phyloP scores from a whole-genome alignment of 2,797 vertebrate genomes.

The Allobates femoralis region DNA sequence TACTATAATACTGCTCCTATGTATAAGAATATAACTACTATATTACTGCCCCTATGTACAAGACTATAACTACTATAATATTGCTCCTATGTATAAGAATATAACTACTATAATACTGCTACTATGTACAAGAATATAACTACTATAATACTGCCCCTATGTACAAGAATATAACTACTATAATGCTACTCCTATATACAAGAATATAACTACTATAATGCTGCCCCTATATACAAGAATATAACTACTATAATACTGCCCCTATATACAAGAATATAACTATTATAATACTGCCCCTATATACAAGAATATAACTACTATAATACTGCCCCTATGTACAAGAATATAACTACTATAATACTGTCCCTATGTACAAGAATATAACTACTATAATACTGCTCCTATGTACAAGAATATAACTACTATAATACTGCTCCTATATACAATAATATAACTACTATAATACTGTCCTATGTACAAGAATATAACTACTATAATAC shows the following conservation, averaged over 20 bases:
- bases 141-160: too few relatives aligned
- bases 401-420: slow-evolving; percentile 8
- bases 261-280: too few relatives aligned
- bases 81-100: too few relatives aligned
- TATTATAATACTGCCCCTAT: too few relatives aligned
- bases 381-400: slow-evolving; percentile 17
- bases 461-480: slow-evolving; percentile 4
- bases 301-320: too few relatives aligned
- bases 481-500: slow-evolving; percentile 11
- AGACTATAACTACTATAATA: too few relatives aligned
- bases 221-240: not conserved
- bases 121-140: too few relatives aligned
- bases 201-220: not conserved
- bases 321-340: too few relatives aligned
- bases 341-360: slow-evolving; percentile 18
- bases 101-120: too few relatives aligned
- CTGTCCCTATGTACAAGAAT: slow-evolving; percentile 1
- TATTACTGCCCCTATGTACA: too few relatives aligned
- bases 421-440: slow-evolving; percentile 25
- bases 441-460: slow-evolving; percentile 20
- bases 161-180: slow-evolving; percentile 1
- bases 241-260: slow-evolving; percentile 2
- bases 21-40: too few relatives aligned
- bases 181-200: not conserved
- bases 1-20: too few relatives aligned